Evolutionary conservation across 2,888 invertebrate species (phyloP).

Genomic region (Andricus curvator): DNA sequence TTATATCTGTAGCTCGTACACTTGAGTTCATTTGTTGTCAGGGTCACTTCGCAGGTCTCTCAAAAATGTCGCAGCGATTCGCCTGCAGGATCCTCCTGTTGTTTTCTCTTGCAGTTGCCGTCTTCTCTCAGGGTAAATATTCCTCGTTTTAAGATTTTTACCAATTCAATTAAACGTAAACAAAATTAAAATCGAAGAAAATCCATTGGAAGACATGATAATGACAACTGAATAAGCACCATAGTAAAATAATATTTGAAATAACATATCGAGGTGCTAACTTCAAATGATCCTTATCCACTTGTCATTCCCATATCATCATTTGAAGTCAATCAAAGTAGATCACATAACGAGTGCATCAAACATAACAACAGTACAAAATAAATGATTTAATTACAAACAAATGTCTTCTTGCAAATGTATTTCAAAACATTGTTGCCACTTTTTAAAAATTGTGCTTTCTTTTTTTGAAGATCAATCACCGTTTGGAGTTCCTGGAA

Average conservation of each 20-base stretch:
- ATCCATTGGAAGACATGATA: too few species aligned
- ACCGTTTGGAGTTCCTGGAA: background rate
- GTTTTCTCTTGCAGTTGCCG: background rate
- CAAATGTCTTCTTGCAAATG: too few species aligned
- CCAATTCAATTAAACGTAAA: background rate
- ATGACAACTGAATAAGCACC: too few species aligned
- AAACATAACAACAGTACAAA: background rate
- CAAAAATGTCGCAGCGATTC: background rate
- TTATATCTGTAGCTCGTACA: background rate
- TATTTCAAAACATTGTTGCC: too few species aligned
- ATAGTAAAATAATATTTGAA: too few species aligned
- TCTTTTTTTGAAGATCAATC: background rate
- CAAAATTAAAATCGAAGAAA: background rate
- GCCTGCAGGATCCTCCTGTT: constrained; percentile 6
- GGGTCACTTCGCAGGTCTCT: background rate
- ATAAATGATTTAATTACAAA: too few species aligned
- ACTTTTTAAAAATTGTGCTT: background rate
- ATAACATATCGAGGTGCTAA: too few species aligned
- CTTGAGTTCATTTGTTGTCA: background rate
- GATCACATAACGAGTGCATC: background rate
- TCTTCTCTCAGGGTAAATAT: constrained; percentile 24
- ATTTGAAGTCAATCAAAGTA: too few species aligned
- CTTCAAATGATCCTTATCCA: too few species aligned
- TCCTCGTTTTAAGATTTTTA: background rate
- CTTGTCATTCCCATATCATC: too few species aligned